Evolutionary conservation across 2,888 invertebrate genomes (phyloP), one percentile per base, ranked within the genome.

Genomic region (Trissoscelio sp.): DNA sequence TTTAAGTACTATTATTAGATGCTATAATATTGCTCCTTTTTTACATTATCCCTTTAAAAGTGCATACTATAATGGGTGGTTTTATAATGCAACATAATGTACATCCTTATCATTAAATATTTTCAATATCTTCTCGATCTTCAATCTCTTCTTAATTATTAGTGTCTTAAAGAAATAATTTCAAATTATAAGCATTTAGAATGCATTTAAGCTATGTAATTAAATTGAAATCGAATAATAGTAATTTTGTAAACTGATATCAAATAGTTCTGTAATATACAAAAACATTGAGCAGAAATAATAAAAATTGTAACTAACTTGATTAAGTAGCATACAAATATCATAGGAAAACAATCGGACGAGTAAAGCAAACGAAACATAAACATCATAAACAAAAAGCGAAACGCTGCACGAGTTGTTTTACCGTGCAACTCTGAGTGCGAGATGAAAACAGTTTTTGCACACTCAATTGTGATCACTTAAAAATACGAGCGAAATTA

Each of bases 401-500:
- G 3, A n/a, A 48, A 6, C 14, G n/a, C 48, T 22, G 22, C 12
- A 48, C 48, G 2, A 14, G 39, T 39, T 12, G 14, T 2, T 3
- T 2, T 3, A 12, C 14, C 12, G 14, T 6, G n/a, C 2, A 39
- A 39, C 14, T 14, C 22, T 22, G 22, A 5, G 48, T 11, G n/a
- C n/a, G 22, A 48, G 24, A 22, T 48, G 24, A n/a, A 48, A 48
- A 48, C 48, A n/a, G 48, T 48, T 48, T 48, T 48, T 48, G 22
- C 24, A 4, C 22, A 24, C 12, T 48, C 22, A 48, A 48, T 48
- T 48, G 20, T 24, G 4, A 48, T 48, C 48, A 24, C 48, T 48
- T 48, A 24, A 24, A 48, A 24, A 24, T 48, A 48, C 48, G 48
- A 22, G 48, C 0, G 12, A 48, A 48, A 48, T 48, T 22, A 48